Evolutionary conservation across 2,797 vertebrate genomes (phyloP).

Genomic region (Poeciliopsis gracilis): DNA sequence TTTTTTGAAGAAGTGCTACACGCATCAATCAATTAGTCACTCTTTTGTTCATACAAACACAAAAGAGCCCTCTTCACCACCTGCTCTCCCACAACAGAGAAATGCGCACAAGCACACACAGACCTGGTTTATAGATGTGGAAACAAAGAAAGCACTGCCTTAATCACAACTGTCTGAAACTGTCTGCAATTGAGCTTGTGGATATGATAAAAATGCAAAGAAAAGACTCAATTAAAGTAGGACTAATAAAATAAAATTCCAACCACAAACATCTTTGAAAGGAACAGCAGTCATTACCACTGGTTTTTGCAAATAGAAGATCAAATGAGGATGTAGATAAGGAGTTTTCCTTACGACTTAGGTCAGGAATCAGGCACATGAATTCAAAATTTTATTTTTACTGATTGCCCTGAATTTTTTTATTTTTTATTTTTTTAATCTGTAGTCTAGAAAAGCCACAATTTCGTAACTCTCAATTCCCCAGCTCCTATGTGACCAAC

Average conservation of each 20-base stretch:
- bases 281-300: not conserved
- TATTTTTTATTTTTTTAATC: too few relatives aligned
- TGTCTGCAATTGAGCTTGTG: not conserved
- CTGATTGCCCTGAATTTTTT: not conserved
- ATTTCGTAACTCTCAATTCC: not conserved
- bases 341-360: not conserved
- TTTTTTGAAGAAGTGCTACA: not conserved
- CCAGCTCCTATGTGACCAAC: not conserved
- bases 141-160: not conserved
- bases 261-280: not conserved
- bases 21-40: not conserved
- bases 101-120: not conserved
- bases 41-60: not conserved
- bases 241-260: not conserved
- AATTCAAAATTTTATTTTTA: not conserved
- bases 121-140: not conserved
- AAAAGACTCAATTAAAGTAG: not conserved
- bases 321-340: not conserved
- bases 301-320: not conserved
- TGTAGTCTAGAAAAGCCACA: not conserved
- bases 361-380: not conserved
- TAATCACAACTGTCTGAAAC: not conserved
- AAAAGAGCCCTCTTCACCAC: not conserved
- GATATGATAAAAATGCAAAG: not conserved
- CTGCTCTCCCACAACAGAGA: not conserved